Percentiles rank a stretch among this genome's conserved stretches.
Evolutionary conservation across 2,797 vertebrate genomes (phyloP).

Genomic region (Dendrocincla tyrannina): DNA sequence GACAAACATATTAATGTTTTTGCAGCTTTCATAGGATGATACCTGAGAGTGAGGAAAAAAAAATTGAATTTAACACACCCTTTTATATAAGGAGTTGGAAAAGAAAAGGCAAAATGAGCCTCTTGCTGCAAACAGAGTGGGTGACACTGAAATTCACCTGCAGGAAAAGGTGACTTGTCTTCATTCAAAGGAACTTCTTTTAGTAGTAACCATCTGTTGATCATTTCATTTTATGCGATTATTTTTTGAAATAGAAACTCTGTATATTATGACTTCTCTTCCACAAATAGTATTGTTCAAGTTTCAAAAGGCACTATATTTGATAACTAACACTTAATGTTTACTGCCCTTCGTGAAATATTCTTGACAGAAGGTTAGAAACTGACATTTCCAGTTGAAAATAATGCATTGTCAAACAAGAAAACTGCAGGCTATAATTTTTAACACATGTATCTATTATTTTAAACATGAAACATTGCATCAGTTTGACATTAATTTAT

Average conservation of each 20-base stretch:
- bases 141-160: neutral
- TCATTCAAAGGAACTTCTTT: neutral
- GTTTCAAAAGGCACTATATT: slow-evolving; percentile 61
- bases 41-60: neutral
- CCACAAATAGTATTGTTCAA: neutral
- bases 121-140: neutral
- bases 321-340: slow-evolving; percentile 66
- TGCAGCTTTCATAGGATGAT: neutral
- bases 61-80: neutral
- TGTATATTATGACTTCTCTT: neutral
- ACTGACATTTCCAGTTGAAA: slow-evolving; percentile 72
- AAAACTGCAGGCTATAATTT: slow-evolving; percentile 77
- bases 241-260: neutral
- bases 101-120: neutral
- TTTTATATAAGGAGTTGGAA: neutral
- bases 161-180: neutral
- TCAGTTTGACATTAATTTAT: slow-evolving; percentile 80
- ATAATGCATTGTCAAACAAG: slow-evolving; percentile 76
- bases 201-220: neutral
- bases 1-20: neutral
- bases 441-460: slow-evolving; percentile 78
- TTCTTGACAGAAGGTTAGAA: slow-evolving; percentile 69
- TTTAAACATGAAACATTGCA: slow-evolving; percentile 76
- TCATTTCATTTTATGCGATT: neutral
- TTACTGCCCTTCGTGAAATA: slow-evolving; percentile 56